Evolutionary conservation across 2,888 invertebrate species (phyloP).

Genomic region (Therioaphis trifolii): DNA sequence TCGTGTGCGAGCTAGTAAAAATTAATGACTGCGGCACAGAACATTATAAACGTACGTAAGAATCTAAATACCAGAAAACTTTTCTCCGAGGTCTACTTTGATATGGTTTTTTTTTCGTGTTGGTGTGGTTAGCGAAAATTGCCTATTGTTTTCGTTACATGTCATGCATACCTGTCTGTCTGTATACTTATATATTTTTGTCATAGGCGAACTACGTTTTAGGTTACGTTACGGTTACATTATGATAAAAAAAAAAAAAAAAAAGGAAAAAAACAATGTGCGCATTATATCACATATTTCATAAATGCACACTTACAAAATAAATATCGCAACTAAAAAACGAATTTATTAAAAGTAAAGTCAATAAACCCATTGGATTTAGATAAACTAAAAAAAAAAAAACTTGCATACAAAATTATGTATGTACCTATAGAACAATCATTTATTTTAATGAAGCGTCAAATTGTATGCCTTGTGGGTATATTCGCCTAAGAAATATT

Average conservation of each 20-base stretch:
- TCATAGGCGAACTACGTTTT: slow-evolving; percentile 13
- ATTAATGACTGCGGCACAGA: slow-evolving; percentile 36
- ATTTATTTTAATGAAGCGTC: too few relatives aligned
- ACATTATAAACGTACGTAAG: slow-evolving; percentile 27
- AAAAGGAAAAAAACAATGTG: background rate
- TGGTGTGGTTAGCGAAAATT: slow-evolving; percentile 43
- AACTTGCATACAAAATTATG: too few relatives aligned
- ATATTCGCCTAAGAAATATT: too few relatives aligned
- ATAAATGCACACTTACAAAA: background rate
- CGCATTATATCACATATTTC: background rate
- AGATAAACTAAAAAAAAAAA: background rate
- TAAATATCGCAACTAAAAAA: background rate
- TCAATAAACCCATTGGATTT: background rate
- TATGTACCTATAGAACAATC: too few relatives aligned
- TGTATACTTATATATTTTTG: background rate
- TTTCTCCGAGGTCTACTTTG: slow-evolving; percentile 48
- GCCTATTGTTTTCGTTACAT: slow-evolving; percentile 53
- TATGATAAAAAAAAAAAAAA: background rate
- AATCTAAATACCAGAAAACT: slow-evolving; percentile 46
- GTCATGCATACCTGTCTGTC: slow-evolving; percentile 42
- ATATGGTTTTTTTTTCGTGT: slow-evolving; percentile 36
- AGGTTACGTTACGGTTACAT: slow-evolving; percentile 21
- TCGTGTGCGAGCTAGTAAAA: slow-evolving; percentile 54
- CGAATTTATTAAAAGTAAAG: background rate
- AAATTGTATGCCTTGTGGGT: too few relatives aligned